Base-by-base conservation (phyloP, 2,113 vertebrate species). In the Misgurnus anguillicaudatus region DNA sequence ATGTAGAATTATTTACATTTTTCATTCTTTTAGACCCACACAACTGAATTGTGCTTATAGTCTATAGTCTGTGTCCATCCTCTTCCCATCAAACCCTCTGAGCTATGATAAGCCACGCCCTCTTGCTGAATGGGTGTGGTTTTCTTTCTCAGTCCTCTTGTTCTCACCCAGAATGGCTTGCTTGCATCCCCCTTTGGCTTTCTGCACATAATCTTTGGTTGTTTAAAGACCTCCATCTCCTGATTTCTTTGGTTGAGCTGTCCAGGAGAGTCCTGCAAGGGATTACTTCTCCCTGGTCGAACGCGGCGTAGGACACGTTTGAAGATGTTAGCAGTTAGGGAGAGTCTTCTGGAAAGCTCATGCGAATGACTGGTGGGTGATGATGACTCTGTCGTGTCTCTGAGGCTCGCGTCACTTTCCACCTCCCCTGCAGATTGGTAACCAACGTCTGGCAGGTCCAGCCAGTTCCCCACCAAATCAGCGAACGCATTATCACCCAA, bases 401-500 rank as follows among this genome's bases (percentile, higher is more conserved):
- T 55, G 47, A 77, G 6, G 9, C 39, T 55, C 8, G 16, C 42
- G 55, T 17, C 47, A 10, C 55, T 61, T 4, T 77, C 62, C 19
- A 55, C 60, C 24, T 74, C 66, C 45, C 42, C 42, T 60, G 60
- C 17, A 14, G 51, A 47, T 13, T 48, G 57, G 39, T 17, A 41
- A 24, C 80, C 81, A 69, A 83, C 31, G 53, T 98, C 97, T 0
- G 97, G 96, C 82, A 98, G 83, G 84, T 98, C 95, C 95, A 99
- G 96, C 97, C 97, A 99, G 85, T 98, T 97, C 86, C 97, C 94
- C 77, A 99, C 94, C 83, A 99, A 89, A 84, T 99, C 97, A 0
- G 97, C 97, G 3, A 99, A 97, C 82, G 96, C 96, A 86, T 98
- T 98, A 90, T 99, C 97, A 0, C 97, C 97, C 65, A 99, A 88